Evolutionary conservation across 2,888 invertebrate species (phyloP).

Genomic region (Eledona agricola): DNA sequence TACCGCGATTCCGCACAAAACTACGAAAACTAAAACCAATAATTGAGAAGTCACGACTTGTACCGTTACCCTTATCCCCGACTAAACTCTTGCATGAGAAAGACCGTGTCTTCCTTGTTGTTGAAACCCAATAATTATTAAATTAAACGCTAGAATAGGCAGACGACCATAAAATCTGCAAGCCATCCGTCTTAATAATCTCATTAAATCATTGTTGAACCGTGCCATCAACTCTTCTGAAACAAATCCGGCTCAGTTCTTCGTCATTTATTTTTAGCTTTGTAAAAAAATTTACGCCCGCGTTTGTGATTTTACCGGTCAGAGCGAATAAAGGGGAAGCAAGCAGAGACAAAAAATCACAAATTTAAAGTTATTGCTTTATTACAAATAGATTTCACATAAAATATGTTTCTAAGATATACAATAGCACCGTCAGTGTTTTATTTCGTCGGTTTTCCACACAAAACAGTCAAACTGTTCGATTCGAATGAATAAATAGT

Average conservation of each 20-base stretch:
- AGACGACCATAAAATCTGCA: conserved; percentile 20
- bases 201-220: conserved; percentile 10
- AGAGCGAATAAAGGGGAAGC: too few species aligned
- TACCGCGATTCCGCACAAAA: too few species aligned
- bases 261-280: too few species aligned
- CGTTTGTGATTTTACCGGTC: too few species aligned
- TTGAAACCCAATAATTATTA: conserved; percentile 23
- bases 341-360: too few species aligned
- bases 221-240: conserved; percentile 1
- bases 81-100: too few species aligned
- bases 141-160: conserved; percentile 11
- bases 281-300: too few species aligned
- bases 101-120: conserved; percentile 1
- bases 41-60: too few species aligned
- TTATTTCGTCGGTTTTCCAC: conserved; percentile 36
- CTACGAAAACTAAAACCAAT: too few species aligned
- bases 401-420: conserved; percentile 26
- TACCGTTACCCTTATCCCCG: too few species aligned
- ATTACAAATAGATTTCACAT: conserved; percentile 31
- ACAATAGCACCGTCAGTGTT: conserved; percentile 36
- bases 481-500: conserved; percentile 40
- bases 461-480: conserved; percentile 47
- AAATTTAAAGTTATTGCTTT: conserved; percentile 31
- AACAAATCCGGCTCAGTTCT: too few species aligned
- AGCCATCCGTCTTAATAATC: conserved; percentile 24